Evolutionary conservation across 1,140 invertebrate genomes (phyloP).

Genomic region (Euborellia annulipes): DNA sequence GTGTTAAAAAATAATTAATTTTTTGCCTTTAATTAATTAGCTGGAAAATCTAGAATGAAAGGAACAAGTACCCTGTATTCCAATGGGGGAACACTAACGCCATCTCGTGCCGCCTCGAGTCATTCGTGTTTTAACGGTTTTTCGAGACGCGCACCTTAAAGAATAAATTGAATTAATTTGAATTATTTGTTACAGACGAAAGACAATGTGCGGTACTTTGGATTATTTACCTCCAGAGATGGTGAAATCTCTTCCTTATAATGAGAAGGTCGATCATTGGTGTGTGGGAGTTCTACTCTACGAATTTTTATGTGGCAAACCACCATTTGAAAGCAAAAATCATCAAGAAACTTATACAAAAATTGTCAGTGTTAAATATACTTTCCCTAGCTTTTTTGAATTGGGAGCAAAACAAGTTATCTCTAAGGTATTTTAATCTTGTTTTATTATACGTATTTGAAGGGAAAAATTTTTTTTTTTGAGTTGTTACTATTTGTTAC

Average conservation of each 20-base stretch:
- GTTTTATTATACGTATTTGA: no score
- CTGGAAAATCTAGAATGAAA: no score
- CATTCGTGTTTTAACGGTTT: no score
- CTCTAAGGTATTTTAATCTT: conserved; percentile 64
- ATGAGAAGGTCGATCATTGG: conserved; percentile 73
- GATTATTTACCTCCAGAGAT: conserved; percentile 92
- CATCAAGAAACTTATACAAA: conserved; percentile 62
- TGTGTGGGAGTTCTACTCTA: conserved; percentile 87
- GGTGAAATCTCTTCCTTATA: conserved; percentile 58
- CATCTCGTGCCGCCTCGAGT: no score
- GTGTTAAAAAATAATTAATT: no score
- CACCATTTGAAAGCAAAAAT: conserved; percentile 79
- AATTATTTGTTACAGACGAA: conserved; percentile 42
- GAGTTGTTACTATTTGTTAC: no score
- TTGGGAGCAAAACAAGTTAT: conserved; percentile 70
- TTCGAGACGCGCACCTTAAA: no score
- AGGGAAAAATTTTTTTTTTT: no score
- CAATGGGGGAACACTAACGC: no score
- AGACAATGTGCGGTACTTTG: conserved; percentile 82
- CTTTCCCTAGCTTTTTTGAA: conserved; percentile 56
- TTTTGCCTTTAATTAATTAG: no score
- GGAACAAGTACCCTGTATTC: no score
- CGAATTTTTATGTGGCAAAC: conserved; percentile 83
- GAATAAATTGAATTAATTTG: no score
- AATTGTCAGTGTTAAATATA: conserved; percentile 56